A percentile compares a stretch with the other conserved stretches of the same genome.
Evolutionary conservation across 2,113 vertebrate genomes (phyloP).

Genomic region (Plestiodon gilberti): DNA sequence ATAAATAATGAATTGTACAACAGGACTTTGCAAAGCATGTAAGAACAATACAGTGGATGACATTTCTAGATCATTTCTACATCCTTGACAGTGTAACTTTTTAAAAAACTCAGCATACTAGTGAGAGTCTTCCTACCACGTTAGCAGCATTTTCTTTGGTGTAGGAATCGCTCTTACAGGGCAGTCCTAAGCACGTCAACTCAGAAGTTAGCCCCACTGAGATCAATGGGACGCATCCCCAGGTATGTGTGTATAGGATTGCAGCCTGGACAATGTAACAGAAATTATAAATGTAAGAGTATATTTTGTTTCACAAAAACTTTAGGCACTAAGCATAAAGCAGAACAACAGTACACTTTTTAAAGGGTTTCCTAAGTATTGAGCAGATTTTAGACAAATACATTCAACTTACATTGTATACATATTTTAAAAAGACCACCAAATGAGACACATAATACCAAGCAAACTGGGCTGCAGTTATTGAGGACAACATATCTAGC

Average conservation of each 20-base stretch:
- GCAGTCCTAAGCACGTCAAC: too few relatives aligned
- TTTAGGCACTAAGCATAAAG: neutral
- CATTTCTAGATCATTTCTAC: conserved; percentile 19
- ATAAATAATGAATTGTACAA: conserved; percentile 11
- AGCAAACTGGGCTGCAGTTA: conserved; percentile 33
- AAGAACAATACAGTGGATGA: neutral
- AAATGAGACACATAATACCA: neutral
- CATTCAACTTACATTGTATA: conserved; percentile 20
- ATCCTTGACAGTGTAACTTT: neutral
- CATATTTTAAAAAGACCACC: conserved; percentile 22
- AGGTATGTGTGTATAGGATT: too few relatives aligned
- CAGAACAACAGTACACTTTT: conserved; percentile 12
- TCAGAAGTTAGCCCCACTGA: too few relatives aligned
- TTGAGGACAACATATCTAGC: neutral
- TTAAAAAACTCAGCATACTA: neutral
- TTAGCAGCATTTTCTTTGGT: conserved; percentile 33
- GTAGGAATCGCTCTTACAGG: conserved; percentile 15
- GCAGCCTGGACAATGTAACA: conserved; percentile 24
- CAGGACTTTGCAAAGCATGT: conserved; percentile 20
- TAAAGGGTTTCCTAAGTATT: neutral
- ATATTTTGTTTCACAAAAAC: neutral
- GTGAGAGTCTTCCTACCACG: neutral
- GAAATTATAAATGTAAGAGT: neutral
- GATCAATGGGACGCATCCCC: too few relatives aligned
- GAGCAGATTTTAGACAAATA: conserved; percentile 19